phyloP scores from a whole-genome alignment of 2,888 invertebrate species.

The Choreutis nemorana region DNA sequence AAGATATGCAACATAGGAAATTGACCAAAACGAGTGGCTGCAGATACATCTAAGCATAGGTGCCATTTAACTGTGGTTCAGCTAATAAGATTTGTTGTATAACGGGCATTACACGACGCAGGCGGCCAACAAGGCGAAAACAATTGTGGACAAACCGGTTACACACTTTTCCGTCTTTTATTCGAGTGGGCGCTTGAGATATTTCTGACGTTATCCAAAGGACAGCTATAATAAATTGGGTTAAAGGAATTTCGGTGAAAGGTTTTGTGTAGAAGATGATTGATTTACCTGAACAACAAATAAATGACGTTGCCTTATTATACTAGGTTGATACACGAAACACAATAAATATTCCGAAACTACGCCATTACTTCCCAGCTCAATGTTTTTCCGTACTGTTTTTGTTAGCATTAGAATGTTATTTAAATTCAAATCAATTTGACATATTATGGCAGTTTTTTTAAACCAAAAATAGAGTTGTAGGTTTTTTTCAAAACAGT shows the following conservation, averaged over 20 bases:
- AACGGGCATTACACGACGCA: conserved; percentile 37
- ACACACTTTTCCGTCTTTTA: conserved; percentile 8
- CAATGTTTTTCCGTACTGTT: too few relatives aligned
- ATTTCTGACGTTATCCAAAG: conserved; percentile 1
- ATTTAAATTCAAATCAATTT: too few relatives aligned
- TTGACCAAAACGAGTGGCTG: conserved; percentile 24
- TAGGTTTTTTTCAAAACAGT: too few relatives aligned
- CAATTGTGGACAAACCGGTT: conserved; percentile 42
- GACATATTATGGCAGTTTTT: too few relatives aligned
- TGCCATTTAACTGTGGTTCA: conserved; percentile 35
- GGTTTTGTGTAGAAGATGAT: conserved; percentile 2
- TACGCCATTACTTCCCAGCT: too few relatives aligned
- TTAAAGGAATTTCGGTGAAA: conserved; percentile 4
- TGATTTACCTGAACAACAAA: too few relatives aligned
- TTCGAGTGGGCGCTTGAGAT: conserved; percentile 1
- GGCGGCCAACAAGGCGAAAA: conserved; percentile 35
- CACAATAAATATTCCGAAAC: too few relatives aligned
- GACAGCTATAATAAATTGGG: conserved; percentile 4
- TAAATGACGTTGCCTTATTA: too few relatives aligned
- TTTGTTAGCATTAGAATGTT: too few relatives aligned
- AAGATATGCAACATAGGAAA: conserved; percentile 27
- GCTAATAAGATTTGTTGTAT: conserved; percentile 50
- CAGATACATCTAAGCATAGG: too few relatives aligned
- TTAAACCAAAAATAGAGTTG: too few relatives aligned
- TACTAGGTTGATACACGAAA: too few relatives aligned